A percentile compares a stretch with the other conserved stretches of the same genome.
Evolutionary conservation across 1,140 invertebrate species (phyloP).

Genomic region (Musca domestica): DNA sequence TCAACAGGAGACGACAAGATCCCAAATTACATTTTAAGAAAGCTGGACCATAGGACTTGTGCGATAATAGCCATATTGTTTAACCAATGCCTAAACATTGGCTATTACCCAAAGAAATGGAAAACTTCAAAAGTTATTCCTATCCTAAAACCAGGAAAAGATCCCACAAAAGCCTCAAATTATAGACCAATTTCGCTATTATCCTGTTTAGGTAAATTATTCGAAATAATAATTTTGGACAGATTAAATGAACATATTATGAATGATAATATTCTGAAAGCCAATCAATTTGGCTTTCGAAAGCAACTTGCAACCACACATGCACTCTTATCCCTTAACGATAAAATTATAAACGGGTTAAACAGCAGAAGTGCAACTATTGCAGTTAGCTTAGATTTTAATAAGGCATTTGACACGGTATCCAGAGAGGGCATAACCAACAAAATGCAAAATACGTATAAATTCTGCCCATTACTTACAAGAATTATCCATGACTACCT

Average conservation of each 20-base stretch:
- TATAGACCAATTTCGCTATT: background rate
- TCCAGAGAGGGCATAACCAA: background rate
- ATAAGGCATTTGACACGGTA: background rate
- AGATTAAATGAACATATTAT: background rate
- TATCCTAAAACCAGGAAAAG: background rate
- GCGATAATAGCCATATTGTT: background rate
- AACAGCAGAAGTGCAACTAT: background rate
- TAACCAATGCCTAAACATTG: background rate
- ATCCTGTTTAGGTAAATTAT: too few species aligned
- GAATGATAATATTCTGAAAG: background rate
- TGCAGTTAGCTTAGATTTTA: background rate
- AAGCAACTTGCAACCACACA: background rate
- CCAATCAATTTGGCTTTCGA: background rate
- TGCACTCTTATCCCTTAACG: background rate
- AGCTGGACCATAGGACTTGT: background rate
- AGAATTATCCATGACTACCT: background rate
- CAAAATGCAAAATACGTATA: background rate
- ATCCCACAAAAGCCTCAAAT: background rate
- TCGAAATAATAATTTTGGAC: too few species aligned
- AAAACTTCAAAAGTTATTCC: background rate
- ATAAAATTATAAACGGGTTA: background rate
- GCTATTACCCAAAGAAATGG: background rate
- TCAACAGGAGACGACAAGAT: too few species aligned
- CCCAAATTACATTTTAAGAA: background rate
- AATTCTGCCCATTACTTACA: background rate